These are phyloP conservation scores for Myxocyprinus asiaticus DNA, from an alignment of 2,113 vertebrate species.

Conservation along the genomic window DNA sequence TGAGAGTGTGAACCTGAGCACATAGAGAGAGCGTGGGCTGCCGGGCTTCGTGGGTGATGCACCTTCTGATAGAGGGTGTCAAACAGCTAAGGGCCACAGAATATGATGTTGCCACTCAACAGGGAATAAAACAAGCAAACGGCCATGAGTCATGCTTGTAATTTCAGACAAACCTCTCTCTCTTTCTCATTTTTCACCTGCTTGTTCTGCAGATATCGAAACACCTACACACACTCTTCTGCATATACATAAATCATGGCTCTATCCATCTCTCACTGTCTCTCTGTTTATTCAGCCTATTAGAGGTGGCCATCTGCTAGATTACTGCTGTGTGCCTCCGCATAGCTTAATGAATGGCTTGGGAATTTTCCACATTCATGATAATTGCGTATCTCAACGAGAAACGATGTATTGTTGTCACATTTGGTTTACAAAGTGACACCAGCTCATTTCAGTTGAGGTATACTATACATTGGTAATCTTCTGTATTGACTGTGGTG, in stretches of 20 bases:
- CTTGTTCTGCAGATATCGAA: conserved; percentile 50
- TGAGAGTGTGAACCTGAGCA: conserved; percentile 15
- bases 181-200: conserved; percentile 45
- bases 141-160: conserved; percentile 54
- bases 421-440: conserved; percentile 27
- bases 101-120: conserved; percentile 43
- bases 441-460: conserved; percentile 16
- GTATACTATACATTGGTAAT: background rate
- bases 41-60: conserved; percentile 29
- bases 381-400: conserved; percentile 47
- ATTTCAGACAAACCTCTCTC: conserved; percentile 2
- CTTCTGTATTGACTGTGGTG: too few relatives aligned
- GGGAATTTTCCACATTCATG: conserved; percentile 56
- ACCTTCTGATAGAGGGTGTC: conserved; percentile 48
- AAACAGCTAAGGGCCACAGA: conserved; percentile 49
- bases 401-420: conserved; percentile 9
- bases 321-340: conserved; percentile 59
- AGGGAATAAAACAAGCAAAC: conserved; percentile 45
- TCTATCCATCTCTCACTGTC: conserved; percentile 40
- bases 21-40: conserved; percentile 19
- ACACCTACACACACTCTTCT: conserved; percentile 55
- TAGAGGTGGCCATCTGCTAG: conserved; percentile 70
- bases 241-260: conserved; percentile 48
- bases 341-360: conserved; percentile 53
- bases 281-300: conserved; percentile 59